Evolutionary conservation across 2,113 vertebrate genomes (phyloP), one percentile per base, ranked within the genome.

Genomic region (Vimba vimba): DNA sequence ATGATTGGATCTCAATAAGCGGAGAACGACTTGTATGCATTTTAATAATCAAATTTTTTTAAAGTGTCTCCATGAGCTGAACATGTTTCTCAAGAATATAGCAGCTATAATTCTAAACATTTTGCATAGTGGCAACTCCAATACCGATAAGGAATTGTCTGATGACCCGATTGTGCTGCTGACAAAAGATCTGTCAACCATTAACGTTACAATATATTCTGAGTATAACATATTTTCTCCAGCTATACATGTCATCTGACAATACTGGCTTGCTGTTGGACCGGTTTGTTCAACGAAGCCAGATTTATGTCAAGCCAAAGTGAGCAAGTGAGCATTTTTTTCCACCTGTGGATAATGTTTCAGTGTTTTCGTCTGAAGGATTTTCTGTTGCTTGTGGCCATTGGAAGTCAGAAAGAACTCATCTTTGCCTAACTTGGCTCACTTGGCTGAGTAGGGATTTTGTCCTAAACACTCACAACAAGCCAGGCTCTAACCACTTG

Each of bases 201-300:
- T 81, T 12, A 30, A 13, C 9, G 15, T 25, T 19, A 9, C 0
- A 8, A 27, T 55, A 11, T 27, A 25, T 25, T 62, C 43, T 43
- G 23, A 80, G 59, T 2, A 10, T 10, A 4, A 50, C 45, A 68
- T 19, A 68, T 66, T 82, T 66, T 43, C 21, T 68, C 79, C 43
- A 7, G 25, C 77, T 47, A 9, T 23, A 23, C 1, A 9, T 71
- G 66, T 25, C 25, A 57, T 52, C 68, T 60, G 78, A 59, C 50
- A 75, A 75, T n/a, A 23, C 69, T 33, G 25, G 82, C 89, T 89
- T 43, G 91, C 90, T 90, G 91, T 91, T 89, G 75, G 88, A 91
- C 93, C 23, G 12, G 92, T 93, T 91, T 91, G 83, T 76, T 45
- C 47, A 57, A 87, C 66, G 87, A 81, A 75, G 76, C 66, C 76